Evolutionary conservation across 2,797 vertebrate genomes (phyloP).

Genomic region (Etheostoma nigrum): DNA sequence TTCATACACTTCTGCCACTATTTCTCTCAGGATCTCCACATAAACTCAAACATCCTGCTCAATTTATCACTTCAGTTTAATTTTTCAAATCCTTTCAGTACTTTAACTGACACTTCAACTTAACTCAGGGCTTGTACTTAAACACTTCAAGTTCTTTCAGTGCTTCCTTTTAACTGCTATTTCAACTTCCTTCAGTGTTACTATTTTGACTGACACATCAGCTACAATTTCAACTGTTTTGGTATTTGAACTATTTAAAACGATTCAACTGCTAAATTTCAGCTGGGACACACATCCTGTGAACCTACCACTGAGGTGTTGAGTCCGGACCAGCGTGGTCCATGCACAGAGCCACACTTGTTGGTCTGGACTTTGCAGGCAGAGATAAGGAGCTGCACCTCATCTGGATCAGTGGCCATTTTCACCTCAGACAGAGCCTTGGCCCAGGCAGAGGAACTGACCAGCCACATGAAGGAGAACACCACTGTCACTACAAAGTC

Average conservation of each 20-base stretch:
- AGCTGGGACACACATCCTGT: neutral
- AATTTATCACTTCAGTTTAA: neutral
- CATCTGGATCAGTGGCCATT: slow-evolving; percentile 92
- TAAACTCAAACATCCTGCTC: neutral
- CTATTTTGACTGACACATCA: neutral
- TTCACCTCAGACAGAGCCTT: slow-evolving; percentile 98
- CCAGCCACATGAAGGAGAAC: slow-evolving; percentile 98
- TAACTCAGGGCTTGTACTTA: neutral
- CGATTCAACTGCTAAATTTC: neutral
- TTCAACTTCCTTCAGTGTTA: neutral
- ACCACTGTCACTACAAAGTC: slow-evolving; percentile 97
- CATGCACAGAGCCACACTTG: slow-evolving; percentile 91
- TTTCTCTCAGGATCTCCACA: neutral
- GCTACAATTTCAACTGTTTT: neutral
- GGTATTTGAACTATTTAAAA: slow-evolving; percentile 3
- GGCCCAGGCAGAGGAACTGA: slow-evolving; percentile 97
- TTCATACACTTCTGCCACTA: neutral
- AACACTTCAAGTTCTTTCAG: neutral
- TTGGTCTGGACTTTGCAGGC: slow-evolving; percentile 94
- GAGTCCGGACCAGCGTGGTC: slow-evolving; percentile 95
- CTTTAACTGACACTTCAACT: neutral
- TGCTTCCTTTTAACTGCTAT: neutral
- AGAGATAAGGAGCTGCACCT: slow-evolving; percentile 92
- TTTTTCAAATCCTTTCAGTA: neutral
- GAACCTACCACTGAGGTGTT: slow-evolving; percentile 97